These are phyloP conservation scores for Augiades crinisus DNA, from an alignment of 2,888 invertebrate species.

Conservation along the genomic window DNA sequence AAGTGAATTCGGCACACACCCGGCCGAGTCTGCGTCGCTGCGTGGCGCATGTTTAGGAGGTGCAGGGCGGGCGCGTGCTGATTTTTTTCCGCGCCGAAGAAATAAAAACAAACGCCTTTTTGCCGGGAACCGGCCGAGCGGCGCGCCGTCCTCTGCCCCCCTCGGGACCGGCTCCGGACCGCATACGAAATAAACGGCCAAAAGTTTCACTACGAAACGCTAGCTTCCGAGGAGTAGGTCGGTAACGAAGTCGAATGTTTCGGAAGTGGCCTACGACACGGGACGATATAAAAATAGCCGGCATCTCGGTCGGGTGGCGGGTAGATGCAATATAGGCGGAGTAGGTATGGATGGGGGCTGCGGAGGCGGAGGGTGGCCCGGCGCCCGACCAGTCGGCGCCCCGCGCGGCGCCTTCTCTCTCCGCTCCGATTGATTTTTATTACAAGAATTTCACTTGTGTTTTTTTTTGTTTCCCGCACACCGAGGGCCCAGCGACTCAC, in stretches of 20 bases:
- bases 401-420: conserved; percentile 76
- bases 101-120: conserved; percentile 80
- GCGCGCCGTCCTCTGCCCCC: conserved; percentile 36
- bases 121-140: conserved; percentile 64
- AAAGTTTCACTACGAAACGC: conserved; percentile 16
- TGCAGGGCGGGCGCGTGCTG: conserved; percentile 79
- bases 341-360: conserved; percentile 52
- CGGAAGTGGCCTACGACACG: conserved; percentile 29
- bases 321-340: conserved; percentile 61
- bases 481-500: conserved; percentile 64
- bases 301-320: conserved; percentile 38
- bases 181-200: conserved; percentile 22
- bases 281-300: conserved; percentile 31
- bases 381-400: conserved; percentile 72
- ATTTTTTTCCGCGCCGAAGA: conserved; percentile 78
- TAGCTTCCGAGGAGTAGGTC: conserved; percentile 29
- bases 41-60: conserved; percentile 82
- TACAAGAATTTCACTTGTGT: conserved; percentile 79
- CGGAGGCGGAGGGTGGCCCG: conserved; percentile 43
- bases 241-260: conserved; percentile 32
- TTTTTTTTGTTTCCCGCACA: conserved; percentile 75
- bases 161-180: conserved; percentile 18
- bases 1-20: conserved; percentile 80
- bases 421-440: conserved; percentile 82
- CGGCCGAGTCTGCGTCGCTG: conserved; percentile 78